phyloP scores from a whole-genome alignment of 2,797 vertebrate genomes.

The Cichlasoma orientale region DNA sequence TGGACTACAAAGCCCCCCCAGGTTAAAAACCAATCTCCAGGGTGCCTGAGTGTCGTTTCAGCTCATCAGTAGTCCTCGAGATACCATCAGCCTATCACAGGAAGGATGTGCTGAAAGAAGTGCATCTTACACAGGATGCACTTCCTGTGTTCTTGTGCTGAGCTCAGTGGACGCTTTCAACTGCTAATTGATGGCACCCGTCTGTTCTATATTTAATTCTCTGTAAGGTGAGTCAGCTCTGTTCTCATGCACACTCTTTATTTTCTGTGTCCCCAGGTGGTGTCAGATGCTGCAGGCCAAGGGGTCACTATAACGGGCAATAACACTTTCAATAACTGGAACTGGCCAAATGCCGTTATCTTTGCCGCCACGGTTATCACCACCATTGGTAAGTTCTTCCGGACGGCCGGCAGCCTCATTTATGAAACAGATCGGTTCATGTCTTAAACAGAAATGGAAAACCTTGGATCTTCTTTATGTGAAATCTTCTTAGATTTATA shows the following conservation, averaged over 20 bases:
- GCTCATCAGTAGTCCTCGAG: constrained; percentile 46
- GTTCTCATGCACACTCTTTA: background rate
- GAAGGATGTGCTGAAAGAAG: constrained; percentile 68
- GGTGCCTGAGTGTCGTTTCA: constrained; percentile 41
- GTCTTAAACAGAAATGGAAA: no score
- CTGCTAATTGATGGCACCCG: background rate
- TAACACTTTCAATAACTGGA: constrained; percentile 98
- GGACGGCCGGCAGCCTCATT: background rate
- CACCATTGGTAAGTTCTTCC: constrained; percentile 87
- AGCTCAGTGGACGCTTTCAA: background rate
- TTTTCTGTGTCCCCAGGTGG: constrained; percentile 77
- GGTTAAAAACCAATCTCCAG: constrained; percentile 41
- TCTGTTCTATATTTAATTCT: background rate
- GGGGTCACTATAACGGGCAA: constrained; percentile 95
- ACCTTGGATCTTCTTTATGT: background rate
- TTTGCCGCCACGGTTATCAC: constrained; percentile 99
- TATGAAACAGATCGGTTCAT: background rate
- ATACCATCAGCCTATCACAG: constrained; percentile 58
- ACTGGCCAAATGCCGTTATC: constrained; percentile 98
- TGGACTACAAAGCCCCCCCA: constrained; percentile 36
- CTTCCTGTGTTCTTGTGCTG: constrained; percentile 25
- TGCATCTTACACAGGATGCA: constrained; percentile 30
- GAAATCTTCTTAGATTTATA: background rate
- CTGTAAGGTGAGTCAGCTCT: background rate
- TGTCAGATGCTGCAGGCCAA: constrained; percentile 92